Evolutionary conservation across 2,113 vertebrate genomes (phyloP).

Genomic region (Silurus meridionalis): DNA sequence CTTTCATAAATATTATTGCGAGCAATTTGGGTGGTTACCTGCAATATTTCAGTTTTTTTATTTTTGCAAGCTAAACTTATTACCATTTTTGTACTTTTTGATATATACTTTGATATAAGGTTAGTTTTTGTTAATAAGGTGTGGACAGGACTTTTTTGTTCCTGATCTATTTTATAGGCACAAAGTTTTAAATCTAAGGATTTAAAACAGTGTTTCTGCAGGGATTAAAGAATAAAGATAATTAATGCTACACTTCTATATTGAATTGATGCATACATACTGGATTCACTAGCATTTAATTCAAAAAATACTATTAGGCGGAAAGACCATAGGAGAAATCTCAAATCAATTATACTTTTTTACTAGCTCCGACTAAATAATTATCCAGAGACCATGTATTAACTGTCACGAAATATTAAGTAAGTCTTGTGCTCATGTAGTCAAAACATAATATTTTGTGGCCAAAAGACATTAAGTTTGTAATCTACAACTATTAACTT

Average conservation of each 20-base stretch:
- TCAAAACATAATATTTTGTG: not conserved
- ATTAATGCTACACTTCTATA: not conserved
- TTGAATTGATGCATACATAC: not conserved
- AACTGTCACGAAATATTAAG: not conserved
- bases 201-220: not conserved
- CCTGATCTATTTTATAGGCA: not conserved
- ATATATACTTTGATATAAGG: not conserved
- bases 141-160: not conserved
- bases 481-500: not conserved
- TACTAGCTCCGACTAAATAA: not conserved
- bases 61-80: not conserved
- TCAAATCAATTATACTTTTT: not conserved
- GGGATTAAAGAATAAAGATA: not conserved
- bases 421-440: not conserved
- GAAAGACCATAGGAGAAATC: not conserved
- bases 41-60: not conserved
- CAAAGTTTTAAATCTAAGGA: not conserved
- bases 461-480: not conserved
- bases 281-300: not conserved
- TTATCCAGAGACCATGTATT: not conserved
- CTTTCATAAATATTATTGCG: not conserved
- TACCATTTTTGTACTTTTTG: not conserved
- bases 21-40: not conserved
- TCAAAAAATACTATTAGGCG: not conserved
- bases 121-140: not conserved